Conservation (phyloP, 2,888 invertebrate species). For the Drosophila ezoana region DNA sequence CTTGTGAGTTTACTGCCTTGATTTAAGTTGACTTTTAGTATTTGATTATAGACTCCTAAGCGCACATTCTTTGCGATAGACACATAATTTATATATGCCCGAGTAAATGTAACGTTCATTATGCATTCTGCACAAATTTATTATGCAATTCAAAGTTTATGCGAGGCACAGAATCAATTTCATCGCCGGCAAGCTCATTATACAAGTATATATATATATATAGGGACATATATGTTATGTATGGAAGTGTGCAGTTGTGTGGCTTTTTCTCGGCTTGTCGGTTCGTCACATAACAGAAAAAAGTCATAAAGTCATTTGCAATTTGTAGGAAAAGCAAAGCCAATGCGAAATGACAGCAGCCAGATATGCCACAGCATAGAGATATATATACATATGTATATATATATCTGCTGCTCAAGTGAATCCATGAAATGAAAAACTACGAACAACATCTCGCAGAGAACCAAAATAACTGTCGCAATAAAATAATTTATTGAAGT, state of each 20-base stretch:
- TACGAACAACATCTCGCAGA: conserved; percentile 34
- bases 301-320: conserved; percentile 78
- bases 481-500: conserved; percentile 83
- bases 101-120: conserved; percentile 49
- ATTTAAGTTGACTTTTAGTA: conserved; percentile 18
- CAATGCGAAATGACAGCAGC: conserved; percentile 64
- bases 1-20: not conserved
- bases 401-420: conserved; percentile 37
- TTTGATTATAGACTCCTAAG: conserved; percentile 7
- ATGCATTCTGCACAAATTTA: conserved; percentile 71
- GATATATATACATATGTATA: conserved; percentile 15
- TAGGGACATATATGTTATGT: not conserved
- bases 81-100: conserved; percentile 13
- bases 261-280: conserved; percentile 25
- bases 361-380: conserved; percentile 18
- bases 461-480: conserved; percentile 77
- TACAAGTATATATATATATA: conserved; percentile 13
- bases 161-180: conserved; percentile 67
- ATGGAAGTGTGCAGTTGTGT: not conserved
- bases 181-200: conserved; percentile 30
- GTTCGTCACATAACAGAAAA: conserved; percentile 32
- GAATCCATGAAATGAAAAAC: conserved; percentile 59
- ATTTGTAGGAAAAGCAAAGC: conserved; percentile 62
- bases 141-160: conserved; percentile 69
- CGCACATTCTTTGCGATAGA: conserved; percentile 7